Evolutionary conservation across 2,888 invertebrate genomes (phyloP).

Genomic region (Andrena minutula): DNA sequence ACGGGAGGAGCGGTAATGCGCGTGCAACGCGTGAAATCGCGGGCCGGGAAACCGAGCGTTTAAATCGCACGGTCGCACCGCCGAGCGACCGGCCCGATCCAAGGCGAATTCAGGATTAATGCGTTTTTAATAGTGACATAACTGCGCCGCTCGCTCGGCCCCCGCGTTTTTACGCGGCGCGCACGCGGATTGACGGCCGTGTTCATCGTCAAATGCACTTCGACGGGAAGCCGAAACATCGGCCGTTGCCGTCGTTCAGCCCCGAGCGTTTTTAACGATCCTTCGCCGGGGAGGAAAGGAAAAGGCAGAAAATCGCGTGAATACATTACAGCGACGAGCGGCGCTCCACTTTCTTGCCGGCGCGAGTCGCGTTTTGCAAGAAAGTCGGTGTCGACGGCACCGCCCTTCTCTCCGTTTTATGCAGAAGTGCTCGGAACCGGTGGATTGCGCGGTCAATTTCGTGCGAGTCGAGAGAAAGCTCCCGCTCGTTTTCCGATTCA

Average conservation of each 20-base stretch:
- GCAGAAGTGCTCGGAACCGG: constrained; percentile 50
- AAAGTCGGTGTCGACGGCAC: constrained; percentile 50
- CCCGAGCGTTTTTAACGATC: constrained; percentile 64
- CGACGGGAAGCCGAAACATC: constrained; percentile 58
- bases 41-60: constrained; percentile 58
- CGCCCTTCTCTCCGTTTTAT: constrained; percentile 43
- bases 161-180: constrained; percentile 28
- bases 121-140: constrained; percentile 82
- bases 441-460: constrained; percentile 57
- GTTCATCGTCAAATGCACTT: constrained; percentile 52
- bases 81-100: constrained; percentile 56
- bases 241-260: constrained; percentile 23
- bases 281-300: constrained; percentile 8
- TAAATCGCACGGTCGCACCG: constrained; percentile 55
- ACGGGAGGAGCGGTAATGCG: constrained; percentile 50
- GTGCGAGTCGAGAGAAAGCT: constrained; percentile 49
- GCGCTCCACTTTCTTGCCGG: constrained; percentile 64
- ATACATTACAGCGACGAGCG: constrained; percentile 58
- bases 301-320: constrained; percentile 66
- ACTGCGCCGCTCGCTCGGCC: constrained; percentile 64
- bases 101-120: constrained; percentile 78
- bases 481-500: constrained; percentile 16
- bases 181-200: constrained; percentile 12
- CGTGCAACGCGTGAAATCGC: constrained; percentile 61
- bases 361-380: constrained; percentile 58